Percentiles rank a stretch among this genome's conserved stretches.
These are phyloP conservation scores for Nephrotoma flavescens DNA, from an alignment of 2,888 invertebrate species.

Conservation along the genomic window DNA sequence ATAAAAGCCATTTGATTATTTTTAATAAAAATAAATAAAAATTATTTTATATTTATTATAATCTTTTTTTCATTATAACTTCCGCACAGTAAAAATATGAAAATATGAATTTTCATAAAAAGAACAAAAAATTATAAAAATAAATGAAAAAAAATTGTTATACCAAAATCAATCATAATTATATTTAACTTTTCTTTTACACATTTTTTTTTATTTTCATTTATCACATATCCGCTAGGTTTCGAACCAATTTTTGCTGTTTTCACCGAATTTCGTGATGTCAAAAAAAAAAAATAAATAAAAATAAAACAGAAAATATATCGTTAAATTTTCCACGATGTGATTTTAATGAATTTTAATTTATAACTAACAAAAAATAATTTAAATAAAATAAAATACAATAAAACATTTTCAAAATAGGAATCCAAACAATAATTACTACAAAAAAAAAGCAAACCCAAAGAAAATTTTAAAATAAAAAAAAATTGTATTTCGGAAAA, in stretches of 20 bases:
- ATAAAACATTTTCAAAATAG: background rate
- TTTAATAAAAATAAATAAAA: background rate
- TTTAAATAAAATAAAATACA: background rate
- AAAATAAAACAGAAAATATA: too few species aligned
- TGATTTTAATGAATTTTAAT: background rate
- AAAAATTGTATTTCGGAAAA: background rate
- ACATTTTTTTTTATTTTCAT: background rate
- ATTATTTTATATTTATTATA: background rate
- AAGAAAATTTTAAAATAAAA: background rate
- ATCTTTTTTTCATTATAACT: background rate
- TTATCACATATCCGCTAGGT: background rate
- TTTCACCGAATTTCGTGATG: background rate
- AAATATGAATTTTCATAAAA: background rate
- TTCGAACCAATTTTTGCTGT: background rate
- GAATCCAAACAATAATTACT: background rate
- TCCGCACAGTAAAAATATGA: background rate
- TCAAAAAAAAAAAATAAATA: background rate
- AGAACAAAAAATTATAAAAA: background rate
- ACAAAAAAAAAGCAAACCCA: background rate
- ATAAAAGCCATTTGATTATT: background rate
- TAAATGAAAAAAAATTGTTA: background rate
- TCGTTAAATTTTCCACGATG: background rate
- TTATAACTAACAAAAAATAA: background rate
- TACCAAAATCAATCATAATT: background rate
- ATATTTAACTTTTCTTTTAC: background rate